Percentiles rank a stretch among this genome's conserved stretches.
Conservation (phyloP, 2,888 invertebrate species). For the Hypsopygia costalis region DNA sequence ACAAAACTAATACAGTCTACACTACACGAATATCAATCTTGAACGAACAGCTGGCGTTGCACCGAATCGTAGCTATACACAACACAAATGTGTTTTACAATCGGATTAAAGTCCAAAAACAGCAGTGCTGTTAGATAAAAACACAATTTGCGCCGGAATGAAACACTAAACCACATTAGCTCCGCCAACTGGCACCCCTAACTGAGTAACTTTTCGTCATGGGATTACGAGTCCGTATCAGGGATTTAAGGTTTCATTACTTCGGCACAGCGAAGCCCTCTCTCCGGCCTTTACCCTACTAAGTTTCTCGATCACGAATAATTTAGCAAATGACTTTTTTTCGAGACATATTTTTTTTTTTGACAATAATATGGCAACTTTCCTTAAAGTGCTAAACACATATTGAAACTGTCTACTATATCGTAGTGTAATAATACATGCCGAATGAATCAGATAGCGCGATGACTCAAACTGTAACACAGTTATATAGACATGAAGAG, state of each 20-base stretch:
- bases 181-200: constrained; percentile 73
- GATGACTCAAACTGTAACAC: too few species aligned
- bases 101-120: constrained; percentile 53
- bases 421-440: too few species aligned
- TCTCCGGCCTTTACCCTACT: constrained; percentile 16
- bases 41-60: constrained; percentile 4
- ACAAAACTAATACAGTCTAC: too few species aligned
- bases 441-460: too few species aligned
- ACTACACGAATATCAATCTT: too few species aligned
- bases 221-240: constrained; percentile 78
- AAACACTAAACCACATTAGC: constrained; percentile 77
- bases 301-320: constrained; percentile 4
- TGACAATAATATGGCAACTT: too few species aligned
- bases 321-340: too few species aligned
- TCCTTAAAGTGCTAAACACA: too few species aligned
- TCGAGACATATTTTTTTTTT: too few species aligned
- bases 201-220: constrained; percentile 62
- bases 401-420: too few species aligned
- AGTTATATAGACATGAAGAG: too few species aligned
- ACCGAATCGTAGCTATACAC: constrained; percentile 1
- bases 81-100: constrained; percentile 12
- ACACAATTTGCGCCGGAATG: constrained; percentile 72
- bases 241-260: constrained; percentile 81
- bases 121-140: constrained; percentile 56
- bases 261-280: constrained; percentile 44